Conservation (phyloP, 2,888 invertebrate genomes). For the Andrena bicolor region DNA sequence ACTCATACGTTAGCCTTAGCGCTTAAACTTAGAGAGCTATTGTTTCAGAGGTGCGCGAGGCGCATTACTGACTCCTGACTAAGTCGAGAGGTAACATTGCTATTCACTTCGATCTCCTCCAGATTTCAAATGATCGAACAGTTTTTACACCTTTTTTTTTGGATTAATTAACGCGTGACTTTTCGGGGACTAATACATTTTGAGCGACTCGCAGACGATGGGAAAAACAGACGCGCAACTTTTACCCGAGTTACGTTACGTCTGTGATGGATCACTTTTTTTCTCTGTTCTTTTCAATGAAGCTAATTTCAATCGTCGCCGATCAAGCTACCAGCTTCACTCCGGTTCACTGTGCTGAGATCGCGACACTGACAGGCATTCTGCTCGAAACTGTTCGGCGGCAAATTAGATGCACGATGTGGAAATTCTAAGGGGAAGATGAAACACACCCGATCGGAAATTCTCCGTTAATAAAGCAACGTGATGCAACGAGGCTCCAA, state of each 20-base stretch:
- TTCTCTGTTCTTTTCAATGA: background rate
- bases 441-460: background rate
- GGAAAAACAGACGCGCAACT: constrained; percentile 2
- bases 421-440: constrained; percentile 22
- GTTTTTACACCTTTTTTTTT: constrained; percentile 5
- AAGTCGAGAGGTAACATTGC: constrained; percentile 50
- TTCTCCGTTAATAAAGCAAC: background rate
- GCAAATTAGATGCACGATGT: background rate
- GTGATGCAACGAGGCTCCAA: background rate
- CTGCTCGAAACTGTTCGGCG: constrained; percentile 13
- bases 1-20: background rate
- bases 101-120: constrained; percentile 60
- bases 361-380: background rate
- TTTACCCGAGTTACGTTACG: background rate
- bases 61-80: constrained; percentile 57
- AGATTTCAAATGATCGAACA: constrained; percentile 62
- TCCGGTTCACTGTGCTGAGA: background rate
- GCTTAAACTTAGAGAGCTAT: background rate
- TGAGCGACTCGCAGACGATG: background rate
- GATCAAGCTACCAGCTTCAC: background rate
- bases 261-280: background rate
- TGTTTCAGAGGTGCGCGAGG: background rate
- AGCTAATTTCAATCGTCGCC: background rate
- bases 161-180: background rate
- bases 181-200: constrained; percentile 26